A percentile compares a stretch with the other conserved stretches of the same genome.
Conservation (phyloP, 2,888 invertebrate species). For the Clostera curtula region DNA sequence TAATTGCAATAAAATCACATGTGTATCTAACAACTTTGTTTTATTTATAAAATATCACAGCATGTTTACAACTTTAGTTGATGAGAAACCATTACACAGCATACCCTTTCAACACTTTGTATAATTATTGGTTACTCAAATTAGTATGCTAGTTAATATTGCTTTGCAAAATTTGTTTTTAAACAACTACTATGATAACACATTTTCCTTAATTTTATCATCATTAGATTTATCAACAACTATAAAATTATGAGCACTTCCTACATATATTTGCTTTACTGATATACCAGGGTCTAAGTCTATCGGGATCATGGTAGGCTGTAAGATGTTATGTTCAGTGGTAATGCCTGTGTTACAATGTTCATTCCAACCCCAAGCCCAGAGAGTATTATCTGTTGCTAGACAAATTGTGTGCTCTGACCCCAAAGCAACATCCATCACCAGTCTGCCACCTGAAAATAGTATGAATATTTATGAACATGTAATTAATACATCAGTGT, state of each 20-base stretch:
- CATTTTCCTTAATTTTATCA: background rate
- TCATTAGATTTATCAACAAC: slow-evolving; percentile 25
- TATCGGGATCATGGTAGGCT: slow-evolving; percentile 45
- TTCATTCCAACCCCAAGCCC: slow-evolving; percentile 94
- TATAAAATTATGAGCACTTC: slow-evolving; percentile 64
- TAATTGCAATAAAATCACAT: slow-evolving; percentile 24
- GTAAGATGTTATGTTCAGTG: slow-evolving; percentile 38
- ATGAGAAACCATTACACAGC: too few species aligned
- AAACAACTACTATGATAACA: background rate
- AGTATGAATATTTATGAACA: too few species aligned
- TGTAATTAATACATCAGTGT: too few species aligned
- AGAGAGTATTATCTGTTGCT: slow-evolving; percentile 77
- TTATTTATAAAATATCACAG: slow-evolving; percentile 13
- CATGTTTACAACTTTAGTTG: background rate
- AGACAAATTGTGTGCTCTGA: slow-evolving; percentile 87
- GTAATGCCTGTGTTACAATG: slow-evolving; percentile 86
- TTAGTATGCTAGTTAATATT: too few species aligned
- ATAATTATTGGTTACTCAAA: too few species aligned
- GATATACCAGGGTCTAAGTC: slow-evolving; percentile 21
- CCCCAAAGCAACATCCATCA: slow-evolving; percentile 78
- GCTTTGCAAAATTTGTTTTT: background rate
- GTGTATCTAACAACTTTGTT: slow-evolving; percentile 14
- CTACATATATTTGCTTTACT: slow-evolving; percentile 51
- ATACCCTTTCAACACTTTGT: too few species aligned
- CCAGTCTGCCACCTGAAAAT: slow-evolving; percentile 58